phyloP scores from a whole-genome alignment of 2,888 invertebrate genomes.

The Sphaerophoria rueppellii region DNA sequence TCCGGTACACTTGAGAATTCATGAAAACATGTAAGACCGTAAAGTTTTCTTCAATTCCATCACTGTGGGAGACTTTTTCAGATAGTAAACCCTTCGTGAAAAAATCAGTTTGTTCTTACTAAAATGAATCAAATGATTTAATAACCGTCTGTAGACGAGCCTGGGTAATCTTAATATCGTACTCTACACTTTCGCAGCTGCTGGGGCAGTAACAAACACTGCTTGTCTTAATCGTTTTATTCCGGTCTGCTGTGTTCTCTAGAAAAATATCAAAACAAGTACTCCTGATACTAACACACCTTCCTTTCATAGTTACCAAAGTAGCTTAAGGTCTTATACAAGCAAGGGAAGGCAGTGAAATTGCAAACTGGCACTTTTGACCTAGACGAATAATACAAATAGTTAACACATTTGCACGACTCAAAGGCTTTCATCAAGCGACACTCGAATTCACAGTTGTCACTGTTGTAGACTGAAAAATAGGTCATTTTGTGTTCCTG shows the following conservation, averaged over 20 bases:
- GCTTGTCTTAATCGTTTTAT: slow-evolving; percentile 30
- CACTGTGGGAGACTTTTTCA: slow-evolving; percentile 73
- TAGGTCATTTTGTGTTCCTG: slow-evolving; percentile 80
- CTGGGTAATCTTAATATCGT: slow-evolving; percentile 77
- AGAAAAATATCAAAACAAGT: neutral
- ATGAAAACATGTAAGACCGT: slow-evolving; percentile 83
- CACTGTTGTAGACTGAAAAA: slow-evolving; percentile 78
- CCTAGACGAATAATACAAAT: slow-evolving; percentile 75
- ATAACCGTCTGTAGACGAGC: slow-evolving; percentile 75
- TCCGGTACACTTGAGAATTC: slow-evolving; percentile 82
- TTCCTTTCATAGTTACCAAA: slow-evolving; percentile 45
- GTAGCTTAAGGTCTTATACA: slow-evolving; percentile 82
- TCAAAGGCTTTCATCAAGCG: slow-evolving; percentile 78
- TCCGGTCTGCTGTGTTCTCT: slow-evolving; percentile 30
- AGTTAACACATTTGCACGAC: slow-evolving; percentile 79
- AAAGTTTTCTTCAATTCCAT: slow-evolving; percentile 75
- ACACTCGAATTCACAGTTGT: slow-evolving; percentile 84
- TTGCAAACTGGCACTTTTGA: slow-evolving; percentile 80
- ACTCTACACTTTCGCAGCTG: slow-evolving; percentile 78
- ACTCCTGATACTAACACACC: neutral
- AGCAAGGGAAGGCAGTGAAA: slow-evolving; percentile 83
- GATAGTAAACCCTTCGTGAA: neutral
- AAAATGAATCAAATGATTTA: slow-evolving; percentile 78
- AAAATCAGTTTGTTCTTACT: slow-evolving; percentile 75
- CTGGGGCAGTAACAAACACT: slow-evolving; percentile 78